A percentile compares a stretch with the other conserved stretches of the same genome.
Evolutionary conservation across 1,140 invertebrate genomes (phyloP).

Genomic region (Neelides sp.): DNA sequence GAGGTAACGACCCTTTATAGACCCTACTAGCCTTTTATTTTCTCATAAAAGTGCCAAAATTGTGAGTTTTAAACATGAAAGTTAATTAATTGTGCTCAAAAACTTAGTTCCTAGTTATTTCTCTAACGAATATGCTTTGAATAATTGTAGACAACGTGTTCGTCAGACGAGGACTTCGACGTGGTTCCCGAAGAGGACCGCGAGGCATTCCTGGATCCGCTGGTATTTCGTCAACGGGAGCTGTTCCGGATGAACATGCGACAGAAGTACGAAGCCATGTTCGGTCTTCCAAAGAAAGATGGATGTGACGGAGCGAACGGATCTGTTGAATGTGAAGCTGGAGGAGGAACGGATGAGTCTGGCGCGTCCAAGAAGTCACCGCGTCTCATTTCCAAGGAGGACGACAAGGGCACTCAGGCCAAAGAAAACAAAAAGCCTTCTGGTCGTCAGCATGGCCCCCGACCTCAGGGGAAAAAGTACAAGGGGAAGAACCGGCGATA

Average conservation of each 20-base stretch:
- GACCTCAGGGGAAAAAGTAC: conserved; percentile 13
- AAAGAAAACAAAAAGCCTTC: background rate
- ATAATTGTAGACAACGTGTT: conserved; percentile 10
- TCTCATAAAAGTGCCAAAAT: background rate
- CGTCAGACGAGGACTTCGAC: conserved; percentile 20
- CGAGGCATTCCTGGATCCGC: conserved; percentile 16
- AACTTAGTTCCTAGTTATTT: background rate
- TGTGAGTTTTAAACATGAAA: background rate
- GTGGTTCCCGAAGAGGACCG: conserved; percentile 20
- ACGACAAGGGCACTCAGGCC: background rate
- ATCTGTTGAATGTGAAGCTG: background rate
- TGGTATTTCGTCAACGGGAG: conserved; percentile 14
- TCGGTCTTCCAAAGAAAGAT: background rate
- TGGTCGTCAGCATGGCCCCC: no score
- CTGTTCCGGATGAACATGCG: conserved; percentile 14
- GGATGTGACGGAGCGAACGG: background rate
- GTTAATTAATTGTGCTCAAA: background rate
- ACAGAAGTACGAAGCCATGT: conserved; percentile 14
- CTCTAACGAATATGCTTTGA: background rate
- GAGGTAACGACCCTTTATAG: conserved; percentile 7
- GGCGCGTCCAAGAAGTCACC: background rate
- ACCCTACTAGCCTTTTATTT: background rate
- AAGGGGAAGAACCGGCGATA: conserved; percentile 24
- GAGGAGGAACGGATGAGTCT: background rate
- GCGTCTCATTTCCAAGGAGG: background rate